phyloP scores from a whole-genome alignment of 2,888 invertebrate species.

The Rhyacophila evoluta region DNA sequence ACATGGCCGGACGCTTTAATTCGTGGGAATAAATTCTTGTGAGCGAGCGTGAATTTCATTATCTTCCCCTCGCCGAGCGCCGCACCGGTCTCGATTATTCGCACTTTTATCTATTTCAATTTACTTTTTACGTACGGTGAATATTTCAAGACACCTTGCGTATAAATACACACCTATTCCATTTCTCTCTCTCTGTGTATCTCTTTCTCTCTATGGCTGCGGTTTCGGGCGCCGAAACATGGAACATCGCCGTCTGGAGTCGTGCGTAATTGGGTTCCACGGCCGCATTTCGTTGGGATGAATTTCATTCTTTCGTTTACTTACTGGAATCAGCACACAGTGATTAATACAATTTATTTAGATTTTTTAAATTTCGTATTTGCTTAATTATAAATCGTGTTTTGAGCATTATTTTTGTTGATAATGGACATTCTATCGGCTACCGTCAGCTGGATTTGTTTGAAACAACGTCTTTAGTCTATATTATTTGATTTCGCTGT shows the following conservation, averaged over 20 bases:
- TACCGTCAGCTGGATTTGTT: too few relatives aligned
- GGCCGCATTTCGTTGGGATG: neutral
- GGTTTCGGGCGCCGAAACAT: neutral
- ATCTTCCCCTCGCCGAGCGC: neutral
- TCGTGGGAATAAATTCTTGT: constrained; percentile 8
- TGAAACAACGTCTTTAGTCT: too few relatives aligned
- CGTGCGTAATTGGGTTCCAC: neutral
- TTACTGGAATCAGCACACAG: neutral
- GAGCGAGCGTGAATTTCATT: constrained; percentile 20
- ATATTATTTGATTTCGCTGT: too few relatives aligned
- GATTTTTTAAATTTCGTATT: too few relatives aligned
- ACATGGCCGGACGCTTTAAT: neutral
- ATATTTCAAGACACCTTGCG: constrained; percentile 6
- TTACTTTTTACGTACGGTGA: constrained; percentile 20
- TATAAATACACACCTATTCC: too few relatives aligned
- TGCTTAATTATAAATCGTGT: too few relatives aligned
- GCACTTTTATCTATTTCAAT: constrained; percentile 24
- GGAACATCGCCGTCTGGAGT: neutral
- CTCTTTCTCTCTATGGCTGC: neutral
- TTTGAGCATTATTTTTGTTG: too few relatives aligned
- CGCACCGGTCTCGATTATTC: constrained; percentile 8
- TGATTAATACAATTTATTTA: too few relatives aligned
- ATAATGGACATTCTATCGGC: too few relatives aligned
- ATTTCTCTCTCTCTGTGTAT: too few relatives aligned
- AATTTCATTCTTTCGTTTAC: neutral